Conservation (phyloP, 2,888 invertebrate species). For the Drosophila suboccidentalis region DNA sequence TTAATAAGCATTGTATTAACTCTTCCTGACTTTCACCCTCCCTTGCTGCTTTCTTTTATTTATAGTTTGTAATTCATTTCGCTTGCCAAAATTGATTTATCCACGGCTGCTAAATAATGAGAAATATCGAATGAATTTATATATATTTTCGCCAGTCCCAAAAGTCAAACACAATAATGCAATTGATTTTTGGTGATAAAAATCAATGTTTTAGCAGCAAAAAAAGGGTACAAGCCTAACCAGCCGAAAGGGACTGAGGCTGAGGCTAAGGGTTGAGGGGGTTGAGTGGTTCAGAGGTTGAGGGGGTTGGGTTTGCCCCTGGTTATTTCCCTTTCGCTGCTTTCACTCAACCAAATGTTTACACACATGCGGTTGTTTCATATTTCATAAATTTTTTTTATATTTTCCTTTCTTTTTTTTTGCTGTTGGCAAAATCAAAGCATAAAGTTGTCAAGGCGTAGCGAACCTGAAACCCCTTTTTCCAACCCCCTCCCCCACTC, state of each 20-base stretch:
- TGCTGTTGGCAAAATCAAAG: constrained; percentile 66
- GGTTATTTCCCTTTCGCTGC: constrained; percentile 34
- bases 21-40: neutral
- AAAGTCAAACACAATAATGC: constrained; percentile 75
- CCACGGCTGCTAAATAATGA: constrained; percentile 54
- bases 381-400: constrained; percentile 67
- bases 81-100: constrained; percentile 70
- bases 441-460: constrained; percentile 79
- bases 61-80: constrained; percentile 53
- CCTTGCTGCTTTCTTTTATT: constrained; percentile 13
- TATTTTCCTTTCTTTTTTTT: constrained; percentile 20
- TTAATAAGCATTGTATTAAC: constrained; percentile 2
- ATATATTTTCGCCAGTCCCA: constrained; percentile 26
- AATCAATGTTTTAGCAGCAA: constrained; percentile 70
- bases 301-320: constrained; percentile 7
- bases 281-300: constrained; percentile 9
- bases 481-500: neutral
- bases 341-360: constrained; percentile 63
- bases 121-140: constrained; percentile 28
- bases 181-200: constrained; percentile 81
- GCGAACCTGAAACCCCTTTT: constrained; percentile 62
- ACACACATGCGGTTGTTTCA: constrained; percentile 81
- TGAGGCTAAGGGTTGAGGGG: constrained; percentile 10
- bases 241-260: constrained; percentile 18
- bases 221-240: constrained; percentile 61